Evolutionary conservation across 2,888 invertebrate genomes (phyloP).

Genomic region (Blera fallax): DNA sequence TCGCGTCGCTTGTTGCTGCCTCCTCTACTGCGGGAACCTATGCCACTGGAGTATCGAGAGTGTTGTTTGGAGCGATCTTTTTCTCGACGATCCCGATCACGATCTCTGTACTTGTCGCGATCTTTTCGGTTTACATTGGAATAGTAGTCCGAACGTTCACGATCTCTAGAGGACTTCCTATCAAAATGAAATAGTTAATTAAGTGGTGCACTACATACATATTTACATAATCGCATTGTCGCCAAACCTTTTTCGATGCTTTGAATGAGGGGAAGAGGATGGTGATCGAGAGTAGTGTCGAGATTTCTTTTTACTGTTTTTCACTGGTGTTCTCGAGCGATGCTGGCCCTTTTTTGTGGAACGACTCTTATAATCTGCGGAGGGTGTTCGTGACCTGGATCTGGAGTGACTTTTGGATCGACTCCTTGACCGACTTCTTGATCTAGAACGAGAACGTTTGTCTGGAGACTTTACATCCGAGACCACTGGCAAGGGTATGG

Average conservation of each 20-base stretch:
- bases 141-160: conserved; percentile 78
- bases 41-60: conserved; percentile 77
- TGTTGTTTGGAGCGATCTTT: conserved; percentile 77
- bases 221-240: background rate
- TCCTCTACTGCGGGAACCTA: conserved; percentile 76
- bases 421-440: conserved; percentile 75
- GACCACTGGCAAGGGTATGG: conserved; percentile 78
- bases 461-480: conserved; percentile 77
- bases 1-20: conserved; percentile 78
- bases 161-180: conserved; percentile 75
- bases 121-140: conserved; percentile 76
- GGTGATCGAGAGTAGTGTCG: conserved; percentile 80
- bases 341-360: conserved; percentile 74
- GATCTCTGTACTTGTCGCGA: conserved; percentile 77
- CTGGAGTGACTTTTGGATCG: conserved; percentile 76
- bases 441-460: conserved; percentile 79
- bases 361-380: conserved; percentile 72
- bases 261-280: conserved; percentile 80
- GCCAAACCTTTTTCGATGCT: conserved; percentile 80
- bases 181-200: background rate
- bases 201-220: background rate
- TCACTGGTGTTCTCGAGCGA: conserved; percentile 75
- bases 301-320: conserved; percentile 80
- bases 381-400: conserved; percentile 77
- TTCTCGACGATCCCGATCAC: conserved; percentile 74